These are phyloP conservation scores for Tanypteryx hageni DNA, from an alignment of 2,888 invertebrate genomes.

Conservation along the genomic window DNA sequence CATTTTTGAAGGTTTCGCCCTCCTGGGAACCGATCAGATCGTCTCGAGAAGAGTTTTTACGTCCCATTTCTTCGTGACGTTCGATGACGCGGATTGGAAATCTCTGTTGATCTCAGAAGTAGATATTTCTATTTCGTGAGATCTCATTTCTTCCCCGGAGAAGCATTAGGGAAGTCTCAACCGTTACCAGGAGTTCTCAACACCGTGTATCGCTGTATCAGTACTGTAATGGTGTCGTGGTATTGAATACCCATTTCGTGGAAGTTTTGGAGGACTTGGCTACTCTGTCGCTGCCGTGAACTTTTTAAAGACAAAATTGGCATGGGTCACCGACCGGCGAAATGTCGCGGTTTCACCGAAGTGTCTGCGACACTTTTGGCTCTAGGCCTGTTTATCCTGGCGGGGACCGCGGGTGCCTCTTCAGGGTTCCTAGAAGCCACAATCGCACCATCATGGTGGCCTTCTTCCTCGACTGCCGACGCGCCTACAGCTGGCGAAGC, in stretches of 20 bases:
- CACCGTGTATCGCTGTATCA: not conserved
- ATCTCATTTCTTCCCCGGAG: not conserved
- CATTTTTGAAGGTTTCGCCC: not conserved
- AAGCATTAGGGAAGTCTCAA: not conserved
- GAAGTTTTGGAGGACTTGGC: not conserved
- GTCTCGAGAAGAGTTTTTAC: too few relatives aligned
- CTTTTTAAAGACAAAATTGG: not conserved
- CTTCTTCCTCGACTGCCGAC: not conserved
- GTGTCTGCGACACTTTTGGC: not conserved
- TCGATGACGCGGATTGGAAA: too few relatives aligned
- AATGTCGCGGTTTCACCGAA: not conserved
- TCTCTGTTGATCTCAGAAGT: too few relatives aligned
- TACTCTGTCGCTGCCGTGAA: not conserved
- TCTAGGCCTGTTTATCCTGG: not conserved
- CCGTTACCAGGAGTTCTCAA: not conserved
- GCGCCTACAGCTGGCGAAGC: not conserved
- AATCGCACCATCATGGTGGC: not conserved
- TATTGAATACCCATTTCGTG: not conserved
- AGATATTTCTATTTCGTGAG: too few relatives aligned
- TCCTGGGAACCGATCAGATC: not conserved
- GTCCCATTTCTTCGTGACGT: too few relatives aligned
- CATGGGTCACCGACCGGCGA: conserved; percentile 2
- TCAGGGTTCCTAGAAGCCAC: not conserved
- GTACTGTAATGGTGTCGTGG: not conserved
- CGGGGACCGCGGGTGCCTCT: not conserved